Evolutionary conservation across 2,113 vertebrate genomes (phyloP), one percentile per base, ranked within the genome.

Genomic region (Girardinichthys multiradiatus): DNA sequence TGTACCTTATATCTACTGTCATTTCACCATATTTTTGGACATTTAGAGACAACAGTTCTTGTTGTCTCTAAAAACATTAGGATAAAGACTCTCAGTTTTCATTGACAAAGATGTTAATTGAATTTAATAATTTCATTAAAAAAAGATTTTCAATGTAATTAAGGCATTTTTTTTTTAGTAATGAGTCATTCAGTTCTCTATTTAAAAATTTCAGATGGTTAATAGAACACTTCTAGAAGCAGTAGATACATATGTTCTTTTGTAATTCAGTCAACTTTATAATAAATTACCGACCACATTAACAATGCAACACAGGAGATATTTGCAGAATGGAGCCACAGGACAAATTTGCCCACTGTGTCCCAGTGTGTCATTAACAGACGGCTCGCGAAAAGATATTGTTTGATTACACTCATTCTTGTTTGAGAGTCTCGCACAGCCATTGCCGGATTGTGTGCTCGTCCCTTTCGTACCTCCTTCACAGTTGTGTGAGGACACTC

Each of bases 401-500:
- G 94, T 95, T 93, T 94, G 91, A 83, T 62, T 84, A 67, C 89
- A 76, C 94, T 92, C 88, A 89, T 93, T 92, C 68, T 82, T 89
- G 82, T 87, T 86, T 82, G 83, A 60, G 48, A 69, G 62, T 84
- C 67, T 84, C 76, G 37, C 64, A 80, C 63, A 29, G 37, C 29
- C 72, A 27, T 64, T 45, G 13, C 59, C 21, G 67, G 69, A 69
- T 68, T 79, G 72, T 70, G 82, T 80, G 80, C 77, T 68, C 19
- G 61, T 59, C 17, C 64, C 60, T 79, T 96, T 96, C 96, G 95
- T 96, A 94, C 92, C 89, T 87, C 92, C 78, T 91, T 95, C 95
- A 95, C 95, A 95, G 95, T 96, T 95, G 95, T 95, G 94, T 88
- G 90, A 89, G 81, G 93, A 95, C 95, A 95, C 95, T 95, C 94